phyloP scores from a whole-genome alignment of 2,797 vertebrate genomes.

The Rousettus madagascariensis region DNA sequence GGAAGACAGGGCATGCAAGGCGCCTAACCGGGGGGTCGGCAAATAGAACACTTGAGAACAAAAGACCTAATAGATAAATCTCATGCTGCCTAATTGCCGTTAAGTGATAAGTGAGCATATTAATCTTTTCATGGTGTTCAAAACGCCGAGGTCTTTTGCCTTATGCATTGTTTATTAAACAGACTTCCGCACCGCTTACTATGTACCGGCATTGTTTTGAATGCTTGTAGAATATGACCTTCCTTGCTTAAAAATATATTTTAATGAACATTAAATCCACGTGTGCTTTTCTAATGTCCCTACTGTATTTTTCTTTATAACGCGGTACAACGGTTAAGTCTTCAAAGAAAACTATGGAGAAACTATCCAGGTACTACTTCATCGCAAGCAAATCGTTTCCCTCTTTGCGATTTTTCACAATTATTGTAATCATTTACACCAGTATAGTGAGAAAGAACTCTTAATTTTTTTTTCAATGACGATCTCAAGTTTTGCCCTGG shows the following conservation, averaged over 20 bases:
- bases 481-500: background rate
- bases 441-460: background rate
- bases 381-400: slow-evolving; percentile 44
- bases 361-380: slow-evolving; percentile 55
- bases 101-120: slow-evolving; percentile 23
- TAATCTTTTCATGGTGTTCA: background rate
- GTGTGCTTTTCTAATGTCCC: background rate
- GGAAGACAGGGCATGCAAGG: background rate
- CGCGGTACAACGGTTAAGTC: background rate
- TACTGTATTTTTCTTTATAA: slow-evolving; percentile 27
- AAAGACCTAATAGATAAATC: slow-evolving; percentile 31
- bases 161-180: background rate
- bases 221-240: background rate
- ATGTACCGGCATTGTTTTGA: background rate
- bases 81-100: background rate
- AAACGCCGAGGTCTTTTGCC: background rate
- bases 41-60: background rate
- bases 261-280: slow-evolving; percentile 5
- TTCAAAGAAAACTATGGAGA: slow-evolving; percentile 57
- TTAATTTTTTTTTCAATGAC: background rate
- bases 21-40: background rate
- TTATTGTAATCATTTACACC: slow-evolving; percentile 48
- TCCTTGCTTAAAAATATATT: slow-evolving; percentile 19
- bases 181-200: background rate
- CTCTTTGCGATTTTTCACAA: slow-evolving; percentile 30